Base-by-base conservation (phyloP, 2,113 vertebrate species). In the Channa argus region DNA sequence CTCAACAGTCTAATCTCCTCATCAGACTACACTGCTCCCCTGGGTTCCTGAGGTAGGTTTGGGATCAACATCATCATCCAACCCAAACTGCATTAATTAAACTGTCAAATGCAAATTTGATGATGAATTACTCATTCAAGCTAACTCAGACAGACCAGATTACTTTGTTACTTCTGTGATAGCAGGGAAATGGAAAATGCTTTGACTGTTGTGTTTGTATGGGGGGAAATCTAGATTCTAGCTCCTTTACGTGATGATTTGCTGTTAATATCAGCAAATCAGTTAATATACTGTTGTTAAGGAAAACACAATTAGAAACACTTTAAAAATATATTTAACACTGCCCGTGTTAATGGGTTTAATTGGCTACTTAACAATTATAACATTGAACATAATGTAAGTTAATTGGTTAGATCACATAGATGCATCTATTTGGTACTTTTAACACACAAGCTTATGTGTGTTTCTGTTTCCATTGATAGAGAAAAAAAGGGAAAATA, bases 331-430 rank as follows among this genome's bases (percentile, higher is more conserved):
- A 9, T 36, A 10, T 38, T 5, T 6, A 47, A 9, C 11, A 33
- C 34, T n/a, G 14, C 8, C 13, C 4, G 4, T 12, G n/a, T 10
- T 52, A 63, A 58, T 43, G 9, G 51, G 43, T 33, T 63, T 6
- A 77, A 50, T 11, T 65, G 13, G 39, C 39, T 44, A 33, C 24
- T 24, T 24, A 24, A 24, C 12, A 38, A 56, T 37, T 68, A 12
- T 11, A 46, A 43, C 44, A 68, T 67, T 65, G 52, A 15, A 6
- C 7, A 46, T 11, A 24, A 24, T 24, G 24, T 24, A 39, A 33
- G 36, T 64, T 64, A 58, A 24, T n/a, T 47, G 51, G 58, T 14
- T 58, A 39, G 56, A 68, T 84, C 76, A 79, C 62, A 79, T 33
- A 12, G 11, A 36, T 64, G 37, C 36, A 60, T 82, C 15, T 37